Conservation (phyloP, 1,140 invertebrate species). For the Drosophila murphyi region DNA sequence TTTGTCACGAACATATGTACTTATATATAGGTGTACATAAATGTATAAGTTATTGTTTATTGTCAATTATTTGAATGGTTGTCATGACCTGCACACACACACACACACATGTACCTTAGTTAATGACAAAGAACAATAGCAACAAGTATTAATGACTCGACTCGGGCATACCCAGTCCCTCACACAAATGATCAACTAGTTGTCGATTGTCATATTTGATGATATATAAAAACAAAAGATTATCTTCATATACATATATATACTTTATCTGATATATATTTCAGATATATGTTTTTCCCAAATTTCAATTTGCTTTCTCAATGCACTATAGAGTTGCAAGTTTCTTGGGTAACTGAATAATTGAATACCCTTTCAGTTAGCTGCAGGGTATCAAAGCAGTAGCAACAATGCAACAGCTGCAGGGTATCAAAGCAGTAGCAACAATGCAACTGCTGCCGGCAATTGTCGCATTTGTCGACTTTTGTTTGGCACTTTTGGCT, state of each 20-base stretch:
- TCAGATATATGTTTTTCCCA: too few species aligned
- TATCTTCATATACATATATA: too few species aligned
- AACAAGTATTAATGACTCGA: slow-evolving; percentile 12
- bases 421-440: slow-evolving; percentile 9
- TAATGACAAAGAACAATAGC: slow-evolving; percentile 15
- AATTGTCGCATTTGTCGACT: slow-evolving; percentile 40
- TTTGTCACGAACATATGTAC: background rate
- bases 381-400: too few species aligned
- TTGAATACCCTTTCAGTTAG: background rate
- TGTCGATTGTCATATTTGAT: too few species aligned
- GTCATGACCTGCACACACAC: slow-evolving; percentile 25
- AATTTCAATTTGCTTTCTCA: too few species aligned
- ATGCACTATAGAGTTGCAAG: too few species aligned
- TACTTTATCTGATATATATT: too few species aligned
- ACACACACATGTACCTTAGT: slow-evolving; percentile 10
- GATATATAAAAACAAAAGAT: too few species aligned
- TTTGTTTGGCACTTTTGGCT: slow-evolving; percentile 37
- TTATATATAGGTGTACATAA: background rate
- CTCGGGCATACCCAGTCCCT: background rate
- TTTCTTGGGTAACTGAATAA: too few species aligned
- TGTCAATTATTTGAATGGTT: slow-evolving; percentile 37
- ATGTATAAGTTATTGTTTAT: slow-evolving; percentile 21
- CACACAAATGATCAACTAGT: background rate
- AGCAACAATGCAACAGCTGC: too few species aligned
- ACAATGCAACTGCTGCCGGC: slow-evolving; percentile 15